Evolutionary conservation across 1,140 invertebrate genomes (phyloP).

Genomic region (Drosophila varians): DNA sequence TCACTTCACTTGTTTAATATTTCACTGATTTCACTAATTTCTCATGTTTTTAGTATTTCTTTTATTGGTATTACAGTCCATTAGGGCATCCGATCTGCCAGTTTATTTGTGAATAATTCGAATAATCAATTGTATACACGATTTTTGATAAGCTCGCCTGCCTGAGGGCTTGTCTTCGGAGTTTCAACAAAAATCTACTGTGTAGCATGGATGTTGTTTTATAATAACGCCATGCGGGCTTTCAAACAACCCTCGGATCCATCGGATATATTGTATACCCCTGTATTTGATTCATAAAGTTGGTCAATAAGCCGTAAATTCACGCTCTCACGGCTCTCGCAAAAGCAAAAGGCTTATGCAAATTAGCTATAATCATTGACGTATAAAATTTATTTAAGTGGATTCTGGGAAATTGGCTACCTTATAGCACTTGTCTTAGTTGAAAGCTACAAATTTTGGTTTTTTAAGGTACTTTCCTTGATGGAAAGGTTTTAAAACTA

Average conservation of each 20-base stretch:
- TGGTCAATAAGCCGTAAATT: conserved; percentile 22
- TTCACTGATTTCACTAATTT: conserved; percentile 15
- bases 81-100: conserved; percentile 7
- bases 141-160: conserved; percentile 28
- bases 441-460: not conserved
- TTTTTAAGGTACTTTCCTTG: not conserved
- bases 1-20: conserved; percentile 12
- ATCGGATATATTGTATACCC: not conserved
- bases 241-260: conserved; percentile 1
- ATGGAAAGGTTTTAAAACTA: not conserved
- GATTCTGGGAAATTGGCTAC: conserved; percentile 34
- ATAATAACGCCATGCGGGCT: conserved; percentile 8
- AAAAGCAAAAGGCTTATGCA: conserved; percentile 35
- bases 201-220: conserved; percentile 8
- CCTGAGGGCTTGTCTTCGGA: conserved; percentile 9
- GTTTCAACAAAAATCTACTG: not conserved
- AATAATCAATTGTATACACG: conserved; percentile 26
- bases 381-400: conserved; percentile 46
- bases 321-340: conserved; percentile 10
- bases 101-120: conserved; percentile 19
- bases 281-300: conserved; percentile 30
- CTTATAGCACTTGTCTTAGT: conserved; percentile 5
- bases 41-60: conserved; percentile 11
- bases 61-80: conserved; percentile 27
- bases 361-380: conserved; percentile 47